Conservation (phyloP, 35 echinoderm and acorn worm species). For the Lytechinus variegatus region DNA sequence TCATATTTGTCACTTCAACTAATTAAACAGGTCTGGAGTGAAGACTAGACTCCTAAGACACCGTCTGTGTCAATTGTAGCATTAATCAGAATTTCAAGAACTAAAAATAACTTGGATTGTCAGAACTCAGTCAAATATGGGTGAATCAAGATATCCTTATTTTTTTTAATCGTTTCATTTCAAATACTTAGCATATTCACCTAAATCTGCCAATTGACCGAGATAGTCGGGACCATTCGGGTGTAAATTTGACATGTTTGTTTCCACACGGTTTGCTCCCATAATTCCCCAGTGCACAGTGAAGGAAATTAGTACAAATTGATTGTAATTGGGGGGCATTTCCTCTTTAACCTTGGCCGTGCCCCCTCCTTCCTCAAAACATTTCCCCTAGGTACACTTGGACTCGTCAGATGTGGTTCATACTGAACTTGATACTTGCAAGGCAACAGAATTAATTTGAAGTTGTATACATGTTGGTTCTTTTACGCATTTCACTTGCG, state of each 20-base stretch:
- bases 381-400: neutral
- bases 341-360: neutral
- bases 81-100: too few relatives aligned
- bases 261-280: neutral
- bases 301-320: constrained; percentile 19
- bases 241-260: constrained; percentile 19
- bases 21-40: too few relatives aligned
- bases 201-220: neutral
- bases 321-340: constrained; percentile 1
- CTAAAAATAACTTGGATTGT: too few relatives aligned
- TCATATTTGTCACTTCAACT: too few relatives aligned
- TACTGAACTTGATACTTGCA: neutral
- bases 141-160: too few relatives aligned
- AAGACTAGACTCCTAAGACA: too few relatives aligned
- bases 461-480: neutral
- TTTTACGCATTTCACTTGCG: neutral
- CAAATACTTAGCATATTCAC: neutral
- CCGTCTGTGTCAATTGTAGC: too few relatives aligned
- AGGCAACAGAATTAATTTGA: neutral
- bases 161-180: neutral
- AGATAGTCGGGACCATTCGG: neutral
- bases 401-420: neutral
- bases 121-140: too few relatives aligned
- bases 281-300: neutral
- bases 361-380: constrained; percentile 9